Evolutionary conservation across 2,888 invertebrate genomes (phyloP).

Genomic region (Herminia tarsipennalis): DNA sequence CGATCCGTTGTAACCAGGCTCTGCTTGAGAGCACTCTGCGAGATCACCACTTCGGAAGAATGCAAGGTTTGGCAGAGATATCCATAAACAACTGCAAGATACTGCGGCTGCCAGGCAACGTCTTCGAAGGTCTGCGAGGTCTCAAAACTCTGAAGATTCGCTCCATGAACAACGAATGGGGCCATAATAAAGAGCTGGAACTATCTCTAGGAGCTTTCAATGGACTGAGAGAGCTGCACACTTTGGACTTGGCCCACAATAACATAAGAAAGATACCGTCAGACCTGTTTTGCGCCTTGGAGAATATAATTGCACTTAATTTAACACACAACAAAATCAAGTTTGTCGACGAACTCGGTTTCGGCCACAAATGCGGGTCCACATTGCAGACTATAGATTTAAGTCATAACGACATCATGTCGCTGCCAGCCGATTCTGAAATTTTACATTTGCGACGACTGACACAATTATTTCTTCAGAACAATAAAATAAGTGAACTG

Average conservation of each 20-base stretch:
- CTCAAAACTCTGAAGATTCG: conserved; percentile 92
- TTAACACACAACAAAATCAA: conserved; percentile 93
- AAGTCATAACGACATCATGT: conserved; percentile 92
- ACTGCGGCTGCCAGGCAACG: conserved; percentile 90
- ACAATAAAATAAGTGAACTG: conserved; percentile 93
- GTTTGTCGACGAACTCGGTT: conserved; percentile 91
- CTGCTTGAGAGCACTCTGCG: conserved; percentile 90
- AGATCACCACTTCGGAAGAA: conserved; percentile 89
- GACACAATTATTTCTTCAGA: conserved; percentile 91
- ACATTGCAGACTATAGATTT: conserved; percentile 93
- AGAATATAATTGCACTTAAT: conserved; percentile 93
- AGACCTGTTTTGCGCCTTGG: conserved; percentile 91
- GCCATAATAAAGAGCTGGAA: conserved; percentile 89
- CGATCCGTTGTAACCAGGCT: conserved; percentile 88
- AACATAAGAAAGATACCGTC: conserved; percentile 92
- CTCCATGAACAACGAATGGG: conserved; percentile 93
- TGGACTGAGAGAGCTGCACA: conserved; percentile 91
- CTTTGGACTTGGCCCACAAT: conserved; percentile 91
- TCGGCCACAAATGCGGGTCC: conserved; percentile 86
- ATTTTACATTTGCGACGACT: conserved; percentile 91
- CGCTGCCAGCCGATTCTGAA: conserved; percentile 90
- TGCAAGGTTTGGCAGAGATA: conserved; percentile 92
- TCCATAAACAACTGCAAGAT: conserved; percentile 92
- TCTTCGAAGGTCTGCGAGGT: conserved; percentile 92
- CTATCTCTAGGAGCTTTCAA: conserved; percentile 89